Conservation (phyloP, 2,113 vertebrate species). For the Puntigrus tetrazona region DNA sequence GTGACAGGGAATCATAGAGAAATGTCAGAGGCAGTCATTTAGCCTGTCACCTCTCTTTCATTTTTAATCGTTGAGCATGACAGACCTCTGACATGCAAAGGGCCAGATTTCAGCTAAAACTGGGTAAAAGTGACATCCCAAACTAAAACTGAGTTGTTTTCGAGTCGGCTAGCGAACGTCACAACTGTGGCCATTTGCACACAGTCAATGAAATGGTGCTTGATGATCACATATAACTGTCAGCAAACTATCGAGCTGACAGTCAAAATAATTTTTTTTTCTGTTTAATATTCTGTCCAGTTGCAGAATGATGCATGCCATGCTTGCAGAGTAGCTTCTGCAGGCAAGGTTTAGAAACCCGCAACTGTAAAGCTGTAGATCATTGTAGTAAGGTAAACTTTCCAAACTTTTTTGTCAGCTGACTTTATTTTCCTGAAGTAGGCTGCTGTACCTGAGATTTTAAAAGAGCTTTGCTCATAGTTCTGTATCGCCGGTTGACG, state of each 20-base stretch:
- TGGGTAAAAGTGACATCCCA: not conserved
- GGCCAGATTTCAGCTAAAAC: not conserved
- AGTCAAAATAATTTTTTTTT: not conserved
- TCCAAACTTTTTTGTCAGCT: not conserved
- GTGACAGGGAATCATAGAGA: conserved; percentile 13
- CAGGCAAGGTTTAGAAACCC: not conserved
- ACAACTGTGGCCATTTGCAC: not conserved
- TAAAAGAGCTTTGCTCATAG: not conserved
- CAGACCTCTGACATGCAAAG: not conserved
- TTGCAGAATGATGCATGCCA: not conserved
- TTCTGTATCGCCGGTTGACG: not conserved
- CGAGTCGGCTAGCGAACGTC: not conserved
- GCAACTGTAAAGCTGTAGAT: not conserved
- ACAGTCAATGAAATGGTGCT: not conserved
- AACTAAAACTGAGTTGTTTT: not conserved
- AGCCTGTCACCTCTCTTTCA: conserved; percentile 19
- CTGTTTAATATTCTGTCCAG: not conserved
- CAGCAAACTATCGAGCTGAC: not conserved
- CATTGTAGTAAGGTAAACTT: not conserved
- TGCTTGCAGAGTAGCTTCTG: not conserved
- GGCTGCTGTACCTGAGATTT: not conserved
- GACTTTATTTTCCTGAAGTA: not conserved
- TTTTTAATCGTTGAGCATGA: not conserved
- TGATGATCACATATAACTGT: not conserved
- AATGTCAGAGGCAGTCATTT: conserved; percentile 4